A percentile compares a stretch with the other conserved stretches of the same genome.
phyloP scores from a whole-genome alignment of 2,113 vertebrate genomes.

The Protomyctophum bolini region DNA sequence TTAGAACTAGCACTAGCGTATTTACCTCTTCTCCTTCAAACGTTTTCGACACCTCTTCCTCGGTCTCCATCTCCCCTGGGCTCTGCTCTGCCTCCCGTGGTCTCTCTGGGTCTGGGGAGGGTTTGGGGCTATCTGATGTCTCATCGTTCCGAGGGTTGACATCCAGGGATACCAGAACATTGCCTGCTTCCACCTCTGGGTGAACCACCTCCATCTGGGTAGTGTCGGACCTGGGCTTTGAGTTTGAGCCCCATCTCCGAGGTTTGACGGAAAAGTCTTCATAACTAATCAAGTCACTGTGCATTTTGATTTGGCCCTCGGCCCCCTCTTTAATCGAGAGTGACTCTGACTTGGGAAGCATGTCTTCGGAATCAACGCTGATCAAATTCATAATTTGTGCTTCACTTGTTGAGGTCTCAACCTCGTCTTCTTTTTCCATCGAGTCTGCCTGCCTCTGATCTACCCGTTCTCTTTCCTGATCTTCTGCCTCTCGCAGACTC shows the following conservation, averaged over 20 bases:
- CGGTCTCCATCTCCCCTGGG: background rate
- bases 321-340: background rate
- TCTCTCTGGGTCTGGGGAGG: background rate
- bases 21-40: conserved; percentile 52
- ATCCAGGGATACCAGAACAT: conserved; percentile 1
- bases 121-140: background rate
- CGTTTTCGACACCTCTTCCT: background rate
- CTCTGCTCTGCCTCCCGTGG: background rate
- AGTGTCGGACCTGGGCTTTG: conserved; percentile 15
- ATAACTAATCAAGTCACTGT: conserved; percentile 60
- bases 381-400: conserved; percentile 29
- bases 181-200: background rate
- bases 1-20: background rate
- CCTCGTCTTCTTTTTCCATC: background rate
- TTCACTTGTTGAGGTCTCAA: background rate
- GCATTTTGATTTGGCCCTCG: conserved; percentile 10
- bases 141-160: background rate
- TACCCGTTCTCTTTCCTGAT: background rate
- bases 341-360: conserved; percentile 5
- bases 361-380: conserved; percentile 44
- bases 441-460: background rate
- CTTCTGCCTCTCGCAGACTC: background rate
- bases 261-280: conserved; percentile 70
- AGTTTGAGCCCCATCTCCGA: conserved; percentile 43
- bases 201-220: background rate